Evolutionary conservation across 2,797 vertebrate genomes (phyloP).

Genomic region (Malacoctenus gilli): DNA sequence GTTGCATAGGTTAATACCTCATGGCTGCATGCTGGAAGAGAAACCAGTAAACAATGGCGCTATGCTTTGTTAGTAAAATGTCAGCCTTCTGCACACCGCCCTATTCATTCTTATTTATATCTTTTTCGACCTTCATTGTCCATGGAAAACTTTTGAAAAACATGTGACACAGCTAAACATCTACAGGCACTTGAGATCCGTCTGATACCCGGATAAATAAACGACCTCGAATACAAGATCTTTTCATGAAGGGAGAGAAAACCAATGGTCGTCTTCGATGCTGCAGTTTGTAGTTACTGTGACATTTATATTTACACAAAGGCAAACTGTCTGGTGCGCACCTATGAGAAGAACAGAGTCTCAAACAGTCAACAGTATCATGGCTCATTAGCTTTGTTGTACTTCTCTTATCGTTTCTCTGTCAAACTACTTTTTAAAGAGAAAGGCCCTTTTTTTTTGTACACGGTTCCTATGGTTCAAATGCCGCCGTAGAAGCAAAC

Average conservation of each 20-base stretch:
- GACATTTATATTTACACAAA: conserved; percentile 6
- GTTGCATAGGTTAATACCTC: background rate
- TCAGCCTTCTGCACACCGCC: background rate
- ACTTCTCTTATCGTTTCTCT: background rate
- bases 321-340: background rate
- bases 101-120: too few relatives aligned
- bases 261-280: conserved; percentile 3
- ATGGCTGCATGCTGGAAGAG: background rate
- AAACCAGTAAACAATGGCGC: background rate
- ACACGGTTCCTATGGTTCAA: background rate
- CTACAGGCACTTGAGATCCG: background rate
- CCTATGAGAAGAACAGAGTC: background rate
- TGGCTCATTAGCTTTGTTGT: conserved; percentile 7
- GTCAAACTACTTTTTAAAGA: background rate
- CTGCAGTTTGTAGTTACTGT: conserved; percentile 5
- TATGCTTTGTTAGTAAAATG: background rate
- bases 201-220: background rate
- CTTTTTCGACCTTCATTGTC: too few relatives aligned
- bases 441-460: background rate
- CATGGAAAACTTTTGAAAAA: too few relatives aligned
- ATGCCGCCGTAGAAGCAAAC: background rate
- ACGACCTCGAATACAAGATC: background rate
- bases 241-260: too few relatives aligned
- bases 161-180: background rate
- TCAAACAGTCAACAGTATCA: conserved; percentile 1